Evolutionary conservation across 2,113 vertebrate species (phyloP).

Genomic region (Neolamprologus fasciatus): DNA sequence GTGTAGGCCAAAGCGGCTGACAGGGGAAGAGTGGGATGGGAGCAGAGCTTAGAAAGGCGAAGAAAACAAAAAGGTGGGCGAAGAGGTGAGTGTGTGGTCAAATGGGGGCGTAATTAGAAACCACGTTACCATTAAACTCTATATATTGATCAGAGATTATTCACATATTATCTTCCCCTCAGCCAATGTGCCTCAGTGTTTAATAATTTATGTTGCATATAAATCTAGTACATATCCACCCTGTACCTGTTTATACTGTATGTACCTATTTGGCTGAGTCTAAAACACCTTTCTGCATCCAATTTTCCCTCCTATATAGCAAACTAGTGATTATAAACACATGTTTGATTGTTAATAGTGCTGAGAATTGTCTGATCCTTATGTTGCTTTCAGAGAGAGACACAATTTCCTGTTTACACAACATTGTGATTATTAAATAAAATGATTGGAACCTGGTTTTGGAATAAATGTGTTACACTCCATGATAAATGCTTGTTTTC

Average conservation of each 20-base stretch:
- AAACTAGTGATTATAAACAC: background rate
- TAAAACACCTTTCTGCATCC: background rate
- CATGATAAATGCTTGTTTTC: background rate
- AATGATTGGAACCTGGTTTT: background rate
- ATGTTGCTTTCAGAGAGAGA: background rate
- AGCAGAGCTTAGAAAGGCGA: slow-evolving; percentile 13
- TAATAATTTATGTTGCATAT: slow-evolving; percentile 42
- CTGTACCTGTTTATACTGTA: background rate
- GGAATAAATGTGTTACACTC: background rate
- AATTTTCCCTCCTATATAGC: background rate
- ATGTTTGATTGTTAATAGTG: background rate
- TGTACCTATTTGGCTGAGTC: background rate
- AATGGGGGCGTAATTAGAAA: slow-evolving; percentile 56
- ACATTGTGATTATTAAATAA: background rate
- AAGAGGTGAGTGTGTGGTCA: slow-evolving; percentile 50
- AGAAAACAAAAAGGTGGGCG: slow-evolving; percentile 36
- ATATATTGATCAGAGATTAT: slow-evolving; percentile 56
- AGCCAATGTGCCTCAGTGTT: slow-evolving; percentile 7
- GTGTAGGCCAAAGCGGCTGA: slow-evolving; percentile 47
- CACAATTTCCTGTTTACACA: background rate
- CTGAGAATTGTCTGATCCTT: background rate
- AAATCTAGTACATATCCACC: background rate
- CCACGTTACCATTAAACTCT: slow-evolving; percentile 38
- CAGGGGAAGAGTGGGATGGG: slow-evolving; percentile 43
- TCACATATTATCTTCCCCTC: slow-evolving; percentile 47